Evolutionary conservation across 2,888 invertebrate species (phyloP).

Genomic region (Cerceris ruficornis): DNA sequence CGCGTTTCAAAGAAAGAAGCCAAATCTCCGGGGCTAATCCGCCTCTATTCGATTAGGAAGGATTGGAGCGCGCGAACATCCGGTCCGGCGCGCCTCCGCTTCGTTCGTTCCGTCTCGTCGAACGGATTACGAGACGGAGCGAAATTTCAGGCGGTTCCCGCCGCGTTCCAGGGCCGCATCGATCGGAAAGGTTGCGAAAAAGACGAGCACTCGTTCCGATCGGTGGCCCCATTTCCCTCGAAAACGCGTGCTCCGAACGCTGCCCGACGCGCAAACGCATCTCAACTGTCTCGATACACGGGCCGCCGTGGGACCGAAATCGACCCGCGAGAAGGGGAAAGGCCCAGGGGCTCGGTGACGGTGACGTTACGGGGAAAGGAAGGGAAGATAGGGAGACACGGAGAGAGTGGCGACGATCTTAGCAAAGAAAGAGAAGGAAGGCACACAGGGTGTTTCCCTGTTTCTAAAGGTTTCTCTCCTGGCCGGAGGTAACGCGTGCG

Average conservation of each 20-base stretch:
- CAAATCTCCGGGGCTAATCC: constrained; percentile 61
- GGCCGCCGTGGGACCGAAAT: too few species aligned
- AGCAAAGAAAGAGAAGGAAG: constrained; percentile 13
- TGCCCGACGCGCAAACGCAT: too few species aligned
- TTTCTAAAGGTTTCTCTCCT: too few species aligned
- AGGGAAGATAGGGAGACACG: constrained; percentile 9
- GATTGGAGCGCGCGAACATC: constrained; percentile 55
- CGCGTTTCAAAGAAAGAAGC: constrained; percentile 8
- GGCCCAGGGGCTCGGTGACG: not conserved
- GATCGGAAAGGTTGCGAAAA: constrained; percentile 41
- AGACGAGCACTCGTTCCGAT: constrained; percentile 19
- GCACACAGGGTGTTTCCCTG: not conserved
- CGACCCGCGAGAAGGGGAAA: too few species aligned
- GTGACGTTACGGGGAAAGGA: not conserved
- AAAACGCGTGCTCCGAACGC: too few species aligned
- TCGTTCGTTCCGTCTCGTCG: constrained; percentile 23
- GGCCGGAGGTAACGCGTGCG: constrained; percentile 21
- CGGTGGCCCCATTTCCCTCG: too few species aligned
- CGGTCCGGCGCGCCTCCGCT: constrained; percentile 23
- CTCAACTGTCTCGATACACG: too few species aligned
- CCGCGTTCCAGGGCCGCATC: constrained; percentile 47
- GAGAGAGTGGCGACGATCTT: not conserved
- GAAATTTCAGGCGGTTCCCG: constrained; percentile 38
- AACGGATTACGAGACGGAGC: constrained; percentile 44
- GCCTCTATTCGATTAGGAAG: constrained; percentile 65